Conservation (phyloP, 2,888 invertebrate genomes). For the Isoperla grammatica region DNA sequence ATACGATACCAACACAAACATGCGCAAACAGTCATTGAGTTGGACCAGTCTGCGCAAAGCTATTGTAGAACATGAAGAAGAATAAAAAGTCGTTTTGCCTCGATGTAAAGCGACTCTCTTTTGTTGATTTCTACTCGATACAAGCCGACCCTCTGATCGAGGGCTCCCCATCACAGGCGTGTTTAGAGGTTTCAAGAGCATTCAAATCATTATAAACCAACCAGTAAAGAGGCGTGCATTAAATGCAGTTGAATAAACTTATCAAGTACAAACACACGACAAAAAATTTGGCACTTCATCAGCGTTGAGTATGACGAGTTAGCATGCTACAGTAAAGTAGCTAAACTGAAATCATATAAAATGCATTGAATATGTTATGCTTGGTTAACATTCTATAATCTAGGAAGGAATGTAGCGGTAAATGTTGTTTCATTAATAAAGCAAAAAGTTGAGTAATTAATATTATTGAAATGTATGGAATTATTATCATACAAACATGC, state of each 20-base stretch:
- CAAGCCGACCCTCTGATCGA: neutral
- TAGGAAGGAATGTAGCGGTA: no score
- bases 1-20: neutral
- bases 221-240: slow-evolving; percentile 17
- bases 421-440: no score
- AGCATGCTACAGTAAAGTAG: no score
- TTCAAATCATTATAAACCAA: slow-evolving; percentile 11
- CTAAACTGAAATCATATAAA: no score
- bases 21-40: neutral
- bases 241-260: neutral
- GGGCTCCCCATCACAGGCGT: no score
- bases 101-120: slow-evolving; percentile 3
- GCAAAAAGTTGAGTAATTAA: no score
- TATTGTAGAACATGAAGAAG: neutral
- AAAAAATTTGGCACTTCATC: neutral
- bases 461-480: no score
- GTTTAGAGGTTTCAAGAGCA: slow-evolving; percentile 7
- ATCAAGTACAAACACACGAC: neutral
- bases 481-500: no score
- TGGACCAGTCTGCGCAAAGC: slow-evolving; percentile 2
- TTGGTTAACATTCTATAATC: no score
- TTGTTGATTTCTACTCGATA: slow-evolving; percentile 12
- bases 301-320: no score
- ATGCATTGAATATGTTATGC: no score
- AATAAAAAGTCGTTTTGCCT: slow-evolving; percentile 14